Base-by-base conservation (phyloP, 2,888 invertebrate genomes). In the Crioceris asparagi region DNA sequence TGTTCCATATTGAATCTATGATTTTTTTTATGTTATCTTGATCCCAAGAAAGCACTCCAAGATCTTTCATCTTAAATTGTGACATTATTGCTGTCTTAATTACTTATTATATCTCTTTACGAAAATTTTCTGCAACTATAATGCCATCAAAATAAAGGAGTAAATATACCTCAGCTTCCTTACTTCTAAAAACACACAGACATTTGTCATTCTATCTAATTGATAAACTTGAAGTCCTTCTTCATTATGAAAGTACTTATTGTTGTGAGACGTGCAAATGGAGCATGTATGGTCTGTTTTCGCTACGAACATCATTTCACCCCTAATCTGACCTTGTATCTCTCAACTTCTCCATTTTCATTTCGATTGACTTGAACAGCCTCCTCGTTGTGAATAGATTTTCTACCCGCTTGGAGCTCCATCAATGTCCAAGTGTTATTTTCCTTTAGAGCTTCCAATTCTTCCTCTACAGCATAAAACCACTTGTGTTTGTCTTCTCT, bases 191-290 rank as follows among this genome's bases (percentile, higher is more conserved):
- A n/a, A n/a, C n/a, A n/a, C n/a, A n/a, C n/a, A n/a, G n/a, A n/a
- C n/a, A n/a, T n/a, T n/a, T n/a, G n/a, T n/a, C n/a, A n/a, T n/a
- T n/a, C n/a, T n/a, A 21, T 33, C 32, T 17, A 31, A 10, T 4
- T 31, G 32, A 17, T 31, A 12, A n/a, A 18, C 4, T 16, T 17
- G 3, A 10, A 31, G n/a, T 16, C 17, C 32, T 10, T 16, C 12
- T 31, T 31, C 17, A 3, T 31, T 16, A 31, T 16, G 17, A 16
- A 17, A n/a, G 17, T 15, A 12, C 32, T 15, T 12, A 17, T 10
- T 10, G 32, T 31, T 3, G 32, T 17, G 12, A 31, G 8, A n/a
- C 32, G 32, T 12, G 32, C 32, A 5, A 31, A 7, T 2, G 32
- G 32, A 8, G 32, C 32, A 16, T 31, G 17, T 7, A 17, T 31